These are phyloP conservation scores for Parapsyche elsis DNA, from an alignment of 1,140 invertebrate species.

Conservation along the genomic window DNA sequence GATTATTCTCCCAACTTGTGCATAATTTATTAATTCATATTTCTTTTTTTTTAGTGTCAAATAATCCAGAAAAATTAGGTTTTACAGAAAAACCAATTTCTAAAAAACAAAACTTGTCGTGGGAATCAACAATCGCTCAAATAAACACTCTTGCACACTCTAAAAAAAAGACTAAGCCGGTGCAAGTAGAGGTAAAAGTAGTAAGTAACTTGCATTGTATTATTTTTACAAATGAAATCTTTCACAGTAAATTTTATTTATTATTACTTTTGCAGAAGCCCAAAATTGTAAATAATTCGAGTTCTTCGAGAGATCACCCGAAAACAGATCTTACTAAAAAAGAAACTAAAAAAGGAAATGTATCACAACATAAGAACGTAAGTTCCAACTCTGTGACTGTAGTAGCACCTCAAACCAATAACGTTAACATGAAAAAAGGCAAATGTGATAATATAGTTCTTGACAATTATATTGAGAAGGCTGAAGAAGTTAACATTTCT, in stretches of 20 bases:
- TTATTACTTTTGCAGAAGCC: conserved; percentile 11
- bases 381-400: neutral
- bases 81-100: conserved; percentile 44
- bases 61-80: neutral
- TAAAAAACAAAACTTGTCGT: conserved; percentile 61
- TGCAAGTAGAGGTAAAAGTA: conserved; percentile 57
- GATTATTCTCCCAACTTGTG: neutral
- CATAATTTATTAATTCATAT: neutral
- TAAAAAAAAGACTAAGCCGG: conserved; percentile 51
- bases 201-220: neutral
- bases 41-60: conserved; percentile 20
- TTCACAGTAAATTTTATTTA: neutral
- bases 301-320: neutral
- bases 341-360: neutral
- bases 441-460: neutral
- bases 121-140: conserved; percentile 65
- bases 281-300: neutral
- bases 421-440: neutral
- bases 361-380: neutral
- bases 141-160: conserved; percentile 64
- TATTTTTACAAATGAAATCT: neutral
- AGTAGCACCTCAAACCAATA: neutral
- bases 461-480: neutral
- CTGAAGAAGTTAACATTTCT: conserved; percentile 3
- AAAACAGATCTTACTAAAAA: neutral